A percentile compares a stretch with the other conserved stretches of the same genome.
These are phyloP conservation scores for Eupithecia tripunctaria DNA, from an alignment of 2,888 invertebrate genomes.

Conservation along the genomic window DNA sequence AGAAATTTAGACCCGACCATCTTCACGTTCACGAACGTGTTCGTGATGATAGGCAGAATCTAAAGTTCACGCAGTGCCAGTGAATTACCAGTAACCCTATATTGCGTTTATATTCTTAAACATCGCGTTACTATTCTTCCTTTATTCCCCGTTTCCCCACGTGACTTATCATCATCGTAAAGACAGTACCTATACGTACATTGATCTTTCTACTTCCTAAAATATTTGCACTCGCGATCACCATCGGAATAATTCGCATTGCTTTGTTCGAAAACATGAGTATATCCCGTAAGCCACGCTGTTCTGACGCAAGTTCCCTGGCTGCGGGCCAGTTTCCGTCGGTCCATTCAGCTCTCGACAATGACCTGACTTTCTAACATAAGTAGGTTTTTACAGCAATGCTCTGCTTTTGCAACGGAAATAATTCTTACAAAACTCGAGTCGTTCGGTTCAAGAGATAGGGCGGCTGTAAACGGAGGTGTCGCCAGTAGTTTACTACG, in stretches of 20 bases:
- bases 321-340: conserved; percentile 74
- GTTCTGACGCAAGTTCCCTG: conserved; percentile 74
- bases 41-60: no score
- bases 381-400: conserved; percentile 47
- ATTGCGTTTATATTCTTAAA: neutral
- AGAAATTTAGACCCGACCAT: no score
- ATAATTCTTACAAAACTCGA: no score
- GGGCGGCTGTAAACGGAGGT: neutral
- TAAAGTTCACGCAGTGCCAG: no score
- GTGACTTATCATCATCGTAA: neutral
- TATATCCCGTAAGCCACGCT: conserved; percentile 35
- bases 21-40: no score
- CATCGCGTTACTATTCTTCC: neutral
- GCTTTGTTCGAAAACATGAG: conserved; percentile 40
- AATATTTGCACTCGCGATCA: conserved; percentile 10
- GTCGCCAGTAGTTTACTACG: neutral
- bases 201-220: conserved; percentile 10
- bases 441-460: no score
- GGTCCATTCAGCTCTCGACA: conserved; percentile 79
- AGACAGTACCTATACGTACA: neutral
- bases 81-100: no score
- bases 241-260: conserved; percentile 28
- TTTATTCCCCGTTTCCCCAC: neutral
- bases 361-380: conserved; percentile 74
- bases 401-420: conserved; percentile 22